phyloP scores from a whole-genome alignment of 30 jellyfish, hydroid and myxozoan species.

The Pseudorhiza aurosa region DNA sequence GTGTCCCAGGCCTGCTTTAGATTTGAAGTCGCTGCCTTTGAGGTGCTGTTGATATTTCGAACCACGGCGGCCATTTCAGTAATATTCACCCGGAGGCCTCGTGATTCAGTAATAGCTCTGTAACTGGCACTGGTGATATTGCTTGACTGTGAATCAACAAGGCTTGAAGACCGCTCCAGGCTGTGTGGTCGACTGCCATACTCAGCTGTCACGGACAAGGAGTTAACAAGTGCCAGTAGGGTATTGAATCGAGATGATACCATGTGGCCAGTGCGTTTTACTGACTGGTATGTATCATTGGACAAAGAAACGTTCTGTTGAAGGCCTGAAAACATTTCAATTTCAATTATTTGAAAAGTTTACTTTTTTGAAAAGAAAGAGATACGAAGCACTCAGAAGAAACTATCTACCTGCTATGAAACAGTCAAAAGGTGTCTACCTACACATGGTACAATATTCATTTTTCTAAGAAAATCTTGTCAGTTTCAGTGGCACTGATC shows the following conservation, averaged over 20 bases:
- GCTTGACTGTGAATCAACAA: background rate
- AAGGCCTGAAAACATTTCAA: conserved; percentile 37
- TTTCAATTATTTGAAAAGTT: too few species aligned
- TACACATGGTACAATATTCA: too few species aligned
- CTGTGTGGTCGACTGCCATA: conserved; percentile 55
- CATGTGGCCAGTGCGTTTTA: conserved; percentile 8
- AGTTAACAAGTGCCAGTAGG: conserved; percentile 35
- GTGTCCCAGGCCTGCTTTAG: conserved; percentile 16
- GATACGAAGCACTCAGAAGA: too few species aligned
- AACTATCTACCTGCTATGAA: too few species aligned
- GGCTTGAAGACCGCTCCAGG: conserved; percentile 17
- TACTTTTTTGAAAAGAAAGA: too few species aligned
- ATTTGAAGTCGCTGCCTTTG: background rate
- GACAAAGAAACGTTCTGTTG: conserved; percentile 43
- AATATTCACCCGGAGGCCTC: conserved; percentile 16
- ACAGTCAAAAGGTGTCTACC: too few species aligned
- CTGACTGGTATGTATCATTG: conserved; percentile 15
- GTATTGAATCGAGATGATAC: conserved; percentile 38
- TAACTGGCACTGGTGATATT: background rate
- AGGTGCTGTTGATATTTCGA: background rate
- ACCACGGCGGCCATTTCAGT: conserved; percentile 9
- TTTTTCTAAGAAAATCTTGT: too few species aligned
- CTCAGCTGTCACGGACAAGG: conserved; percentile 22
- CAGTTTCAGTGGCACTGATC: too few species aligned
- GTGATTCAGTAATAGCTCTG: background rate